Evolutionary conservation across 1,140 invertebrate species (phyloP), one percentile per base, ranked within the genome.

Genomic region (Venustaconcha ellipsiformis): DNA sequence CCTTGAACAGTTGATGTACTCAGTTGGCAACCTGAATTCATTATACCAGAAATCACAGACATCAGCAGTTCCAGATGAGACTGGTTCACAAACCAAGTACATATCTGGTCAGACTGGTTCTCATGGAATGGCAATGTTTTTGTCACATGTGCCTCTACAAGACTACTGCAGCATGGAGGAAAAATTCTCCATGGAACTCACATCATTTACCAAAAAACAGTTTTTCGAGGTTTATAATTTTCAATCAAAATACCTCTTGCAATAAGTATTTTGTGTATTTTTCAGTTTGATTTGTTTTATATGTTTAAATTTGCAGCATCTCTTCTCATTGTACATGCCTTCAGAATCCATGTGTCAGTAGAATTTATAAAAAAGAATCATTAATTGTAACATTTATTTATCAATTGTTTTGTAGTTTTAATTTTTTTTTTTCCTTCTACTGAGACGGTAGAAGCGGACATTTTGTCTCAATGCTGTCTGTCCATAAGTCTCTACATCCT

Each of bases 151-250:
- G 2, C 72, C 78, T 56, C 76, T 87, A 2, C 80, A 78, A n/a
- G 70, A 80, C 11, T 86, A 84, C 62, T 71, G 82, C 60, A 68
- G 70, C 59, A 76, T 73, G 55, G 86, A 88, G 65, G 82, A 86
- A 63, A 81, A 81, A 55, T 88, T 77, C 67, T 81, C 83, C 26
- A 74, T 79, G 57, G 82, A 85, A 63, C 70, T 88, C 1, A 86
- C 83, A 62, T 65, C 72, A 15, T 88, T 82, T 70, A 87, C 85
- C 15, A 87, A 84, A 70, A 88, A 86, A 78, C 82, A 83, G 69
- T 89, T 88, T 77, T 89, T 87, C 81, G 81, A 88, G 83, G 87
- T 89, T 71, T 37, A 30, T 48, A 75, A 3, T 56, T 48, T 48
- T 48, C 26, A 30, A 4, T 30, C 26, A 30, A 30, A 30, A 30